These are phyloP conservation scores for Hermaeophaga mercurialis DNA, from an alignment of 2,888 invertebrate species.

Conservation along the genomic window DNA sequence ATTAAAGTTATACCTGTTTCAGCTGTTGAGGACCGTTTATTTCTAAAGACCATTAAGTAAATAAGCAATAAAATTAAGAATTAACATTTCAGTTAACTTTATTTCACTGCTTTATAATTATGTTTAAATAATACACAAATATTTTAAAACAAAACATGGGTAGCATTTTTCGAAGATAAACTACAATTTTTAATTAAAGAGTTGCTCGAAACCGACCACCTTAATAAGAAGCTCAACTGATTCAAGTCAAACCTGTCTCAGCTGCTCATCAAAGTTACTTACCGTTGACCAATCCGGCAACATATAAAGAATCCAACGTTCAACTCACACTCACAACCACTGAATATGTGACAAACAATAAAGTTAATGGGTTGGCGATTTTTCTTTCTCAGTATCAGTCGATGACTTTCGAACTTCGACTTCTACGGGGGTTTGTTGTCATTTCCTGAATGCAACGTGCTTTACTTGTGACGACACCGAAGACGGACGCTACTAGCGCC, in stretches of 20 bases:
- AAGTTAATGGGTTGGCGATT: constrained; percentile 14
- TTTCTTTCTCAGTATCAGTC: neutral
- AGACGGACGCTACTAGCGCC: constrained; percentile 33
- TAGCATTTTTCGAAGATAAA: no score
- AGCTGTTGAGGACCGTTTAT: no score
- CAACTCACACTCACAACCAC: constrained; percentile 15
- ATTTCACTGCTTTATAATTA: no score
- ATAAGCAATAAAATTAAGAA: no score
- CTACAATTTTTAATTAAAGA: neutral
- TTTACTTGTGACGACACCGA: constrained; percentile 21
- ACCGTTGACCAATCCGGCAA: constrained; percentile 20
- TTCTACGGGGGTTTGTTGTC: constrained; percentile 11
- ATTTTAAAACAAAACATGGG: no score
- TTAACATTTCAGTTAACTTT: no score
- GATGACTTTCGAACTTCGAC: constrained; percentile 11
- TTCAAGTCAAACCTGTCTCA: constrained; percentile 23
- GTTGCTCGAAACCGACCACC: neutral
- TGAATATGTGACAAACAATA: constrained; percentile 10
- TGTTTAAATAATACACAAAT: no score
- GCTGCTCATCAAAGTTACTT: constrained; percentile 10
- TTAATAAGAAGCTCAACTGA: constrained; percentile 1
- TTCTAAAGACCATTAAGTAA: no score
- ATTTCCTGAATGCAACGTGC: constrained; percentile 28
- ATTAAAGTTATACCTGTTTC: no score
- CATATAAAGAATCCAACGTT: constrained; percentile 9